These are phyloP conservation scores for Cremastobaeus sp. DNA, from an alignment of 2,888 invertebrate species.

Conservation along the genomic window DNA sequence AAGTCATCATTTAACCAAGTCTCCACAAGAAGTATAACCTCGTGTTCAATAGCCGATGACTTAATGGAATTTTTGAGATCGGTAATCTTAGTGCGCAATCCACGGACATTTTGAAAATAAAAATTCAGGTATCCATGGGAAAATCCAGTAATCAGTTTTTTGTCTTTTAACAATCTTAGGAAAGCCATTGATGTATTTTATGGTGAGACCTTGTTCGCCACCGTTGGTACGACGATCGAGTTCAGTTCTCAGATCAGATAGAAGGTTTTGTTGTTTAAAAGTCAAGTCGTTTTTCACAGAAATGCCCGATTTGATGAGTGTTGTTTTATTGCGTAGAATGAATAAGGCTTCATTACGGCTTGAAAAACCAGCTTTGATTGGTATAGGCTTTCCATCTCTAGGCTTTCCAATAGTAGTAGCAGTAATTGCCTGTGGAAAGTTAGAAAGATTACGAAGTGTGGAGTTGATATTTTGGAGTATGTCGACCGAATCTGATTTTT, in stretches of 20 bases:
- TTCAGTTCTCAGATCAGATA: neutral
- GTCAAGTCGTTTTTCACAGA: constrained; percentile 6
- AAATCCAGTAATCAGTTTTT: constrained; percentile 1
- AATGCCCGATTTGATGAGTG: neutral
- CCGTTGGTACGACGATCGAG: neutral
- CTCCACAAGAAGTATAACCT: constrained; percentile 2
- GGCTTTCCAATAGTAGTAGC: constrained; percentile 4
- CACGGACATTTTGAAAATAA: constrained; percentile 10
- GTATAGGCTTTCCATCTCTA: neutral
- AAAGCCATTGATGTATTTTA: neutral
- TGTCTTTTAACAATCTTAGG: neutral
- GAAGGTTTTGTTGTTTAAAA: constrained; percentile 1
- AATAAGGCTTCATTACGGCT: constrained; percentile 1
- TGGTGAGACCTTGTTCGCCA: neutral
- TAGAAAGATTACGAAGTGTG: neutral
- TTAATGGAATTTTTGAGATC: neutral
- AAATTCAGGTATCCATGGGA: neutral
- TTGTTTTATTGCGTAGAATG: constrained; percentile 10
- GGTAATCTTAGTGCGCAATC: neutral
- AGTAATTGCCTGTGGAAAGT: neutral
- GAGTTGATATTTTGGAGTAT: constrained; percentile 1
- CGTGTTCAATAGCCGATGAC: neutral
- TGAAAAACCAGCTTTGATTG: constrained; percentile 10
- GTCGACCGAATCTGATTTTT: neutral
- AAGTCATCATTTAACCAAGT: constrained; percentile 9